Conservation (phyloP, 2,113 vertebrate species). For the Albula glossodonta region DNA sequence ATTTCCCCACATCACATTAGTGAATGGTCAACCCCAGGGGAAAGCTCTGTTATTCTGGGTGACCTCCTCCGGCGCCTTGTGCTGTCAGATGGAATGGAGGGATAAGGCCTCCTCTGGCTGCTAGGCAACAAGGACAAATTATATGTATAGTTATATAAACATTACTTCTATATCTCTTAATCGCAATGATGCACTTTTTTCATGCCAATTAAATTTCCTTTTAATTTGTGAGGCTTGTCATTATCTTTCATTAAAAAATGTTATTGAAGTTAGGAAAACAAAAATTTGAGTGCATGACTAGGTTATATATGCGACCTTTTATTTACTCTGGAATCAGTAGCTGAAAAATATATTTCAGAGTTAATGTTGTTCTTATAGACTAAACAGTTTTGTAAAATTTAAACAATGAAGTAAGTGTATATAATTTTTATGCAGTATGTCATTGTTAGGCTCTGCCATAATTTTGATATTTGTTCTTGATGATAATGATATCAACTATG, state of each 20-base stretch:
- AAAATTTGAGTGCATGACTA: neutral
- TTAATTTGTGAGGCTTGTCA: neutral
- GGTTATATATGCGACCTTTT: too few relatives aligned
- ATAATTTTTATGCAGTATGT: too few relatives aligned
- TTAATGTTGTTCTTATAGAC: too few relatives aligned
- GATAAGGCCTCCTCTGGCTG: neutral
- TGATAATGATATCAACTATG: too few relatives aligned
- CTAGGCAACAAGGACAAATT: neutral
- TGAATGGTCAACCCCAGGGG: neutral
- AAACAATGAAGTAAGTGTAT: too few relatives aligned
- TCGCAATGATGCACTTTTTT: neutral
- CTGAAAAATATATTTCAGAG: too few relatives aligned
- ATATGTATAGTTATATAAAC: neutral
- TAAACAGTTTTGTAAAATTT: too few relatives aligned
- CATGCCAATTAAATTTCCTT: neutral
- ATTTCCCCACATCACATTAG: slow-evolving; percentile 16
- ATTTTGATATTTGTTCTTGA: too few relatives aligned
- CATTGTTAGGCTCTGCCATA: too few relatives aligned
- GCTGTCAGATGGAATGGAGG: neutral
- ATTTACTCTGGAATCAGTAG: too few relatives aligned
- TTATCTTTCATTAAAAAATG: neutral
- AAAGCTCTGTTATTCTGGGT: neutral
- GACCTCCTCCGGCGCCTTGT: slow-evolving; percentile 8
- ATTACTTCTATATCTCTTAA: neutral
- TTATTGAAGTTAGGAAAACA: neutral